Conservation (phyloP, 2,113 vertebrate genomes). For the Acrocephalus kingi region DNA sequence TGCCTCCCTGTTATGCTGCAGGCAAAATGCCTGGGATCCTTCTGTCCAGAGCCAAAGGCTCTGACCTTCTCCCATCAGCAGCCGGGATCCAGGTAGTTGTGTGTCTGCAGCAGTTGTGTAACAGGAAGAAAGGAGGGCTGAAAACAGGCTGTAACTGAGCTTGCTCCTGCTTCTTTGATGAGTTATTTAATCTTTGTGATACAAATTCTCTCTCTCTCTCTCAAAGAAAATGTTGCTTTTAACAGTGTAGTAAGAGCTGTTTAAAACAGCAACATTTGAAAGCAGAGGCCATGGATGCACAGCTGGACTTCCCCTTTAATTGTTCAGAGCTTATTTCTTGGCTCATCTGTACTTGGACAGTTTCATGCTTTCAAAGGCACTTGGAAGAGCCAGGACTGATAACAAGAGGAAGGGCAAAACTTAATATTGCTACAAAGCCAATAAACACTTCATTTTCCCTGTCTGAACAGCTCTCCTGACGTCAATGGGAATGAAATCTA, state of each 20-base stretch:
- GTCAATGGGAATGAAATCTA: neutral
- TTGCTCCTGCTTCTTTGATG: neutral
- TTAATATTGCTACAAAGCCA: neutral
- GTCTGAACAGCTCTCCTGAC: neutral
- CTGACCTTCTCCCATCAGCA: neutral
- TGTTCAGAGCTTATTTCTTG: neutral
- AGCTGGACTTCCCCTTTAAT: neutral
- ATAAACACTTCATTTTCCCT: neutral
- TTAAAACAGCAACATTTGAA: neutral
- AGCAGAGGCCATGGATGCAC: neutral
- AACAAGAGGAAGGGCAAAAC: neutral
- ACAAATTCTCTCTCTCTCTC: neutral
- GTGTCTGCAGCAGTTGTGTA: neutral
- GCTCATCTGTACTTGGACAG: neutral
- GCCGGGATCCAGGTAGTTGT: rapidly evolving
- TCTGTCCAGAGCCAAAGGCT: neutral
- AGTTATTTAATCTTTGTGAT: neutral
- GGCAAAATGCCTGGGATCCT: neutral
- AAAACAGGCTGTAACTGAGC: neutral
- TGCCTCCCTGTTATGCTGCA: neutral
- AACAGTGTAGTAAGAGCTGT: too few species aligned
- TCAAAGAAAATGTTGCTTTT: neutral
- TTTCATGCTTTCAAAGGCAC: neutral
- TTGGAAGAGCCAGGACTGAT: neutral
- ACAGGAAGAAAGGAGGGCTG: neutral